A percentile compares a stretch with the other conserved stretches of the same genome.
phyloP scores from a whole-genome alignment of 2,888 invertebrate species.

The Charanyca ferruginea region DNA sequence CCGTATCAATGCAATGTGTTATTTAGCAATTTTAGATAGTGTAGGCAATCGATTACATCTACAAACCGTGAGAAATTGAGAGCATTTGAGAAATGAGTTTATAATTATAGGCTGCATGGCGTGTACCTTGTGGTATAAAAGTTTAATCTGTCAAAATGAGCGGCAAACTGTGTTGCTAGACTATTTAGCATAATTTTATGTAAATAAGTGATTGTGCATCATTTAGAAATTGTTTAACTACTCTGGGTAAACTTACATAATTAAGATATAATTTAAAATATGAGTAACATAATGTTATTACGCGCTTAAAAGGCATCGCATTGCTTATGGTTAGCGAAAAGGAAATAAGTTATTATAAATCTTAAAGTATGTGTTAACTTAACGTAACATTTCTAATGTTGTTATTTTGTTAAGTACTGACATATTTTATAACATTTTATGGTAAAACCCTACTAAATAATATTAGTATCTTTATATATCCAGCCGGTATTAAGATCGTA shows the following conservation, averaged over 20 bases:
- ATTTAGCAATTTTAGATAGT: conserved; percentile 57
- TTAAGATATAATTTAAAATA: conserved; percentile 13
- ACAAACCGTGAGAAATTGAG: conserved; percentile 63
- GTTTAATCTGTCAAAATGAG: conserved; percentile 63
- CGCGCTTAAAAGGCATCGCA: background rate
- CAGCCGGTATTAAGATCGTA: too few species aligned
- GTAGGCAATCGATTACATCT: conserved; percentile 47
- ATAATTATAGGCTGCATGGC: conserved; percentile 63
- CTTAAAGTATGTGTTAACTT: background rate
- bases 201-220: too few species aligned
- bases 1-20: conserved; percentile 37
- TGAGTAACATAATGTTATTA: conserved; percentile 25
- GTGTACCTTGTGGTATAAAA: conserved; percentile 53
- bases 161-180: conserved; percentile 47
- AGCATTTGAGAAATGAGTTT: conserved; percentile 62
- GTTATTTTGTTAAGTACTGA: background rate
- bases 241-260: background rate
- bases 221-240: background rate
- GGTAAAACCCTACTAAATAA: background rate
- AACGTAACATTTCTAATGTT: too few species aligned
- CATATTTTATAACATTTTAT: conserved; percentile 13
- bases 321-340: background rate
- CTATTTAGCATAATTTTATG: background rate
- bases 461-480: background rate
- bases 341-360: conserved; percentile 27